Evolutionary conservation across 2,113 vertebrate genomes (phyloP), one percentile per base, ranked within the genome.

Genomic region (Nestor notabilis): DNA sequence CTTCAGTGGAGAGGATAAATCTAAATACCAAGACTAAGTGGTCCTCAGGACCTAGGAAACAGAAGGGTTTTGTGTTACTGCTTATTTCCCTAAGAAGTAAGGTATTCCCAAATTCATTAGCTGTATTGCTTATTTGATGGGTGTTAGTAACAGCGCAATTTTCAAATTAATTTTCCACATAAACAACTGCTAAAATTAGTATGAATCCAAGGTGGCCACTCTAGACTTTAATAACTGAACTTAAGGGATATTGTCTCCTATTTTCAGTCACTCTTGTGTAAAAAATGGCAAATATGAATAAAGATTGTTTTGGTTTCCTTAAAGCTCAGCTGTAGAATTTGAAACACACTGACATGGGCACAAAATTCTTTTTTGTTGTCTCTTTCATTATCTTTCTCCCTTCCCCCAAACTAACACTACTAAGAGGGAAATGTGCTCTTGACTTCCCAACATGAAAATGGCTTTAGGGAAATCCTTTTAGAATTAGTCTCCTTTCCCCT

Each of bases 401-500:
- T 29, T 70, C 37, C 74, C 56, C 21, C 50, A 81, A 64, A 23
- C 12, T 16, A 43, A 28, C 35, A 28, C 13, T 43, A 47, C 41
- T 69, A 72, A 89, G 75, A 87, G 86, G 63, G 80, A 91, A 76
- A 92, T 69, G 82, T 82, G 25, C 56, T 85, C 37, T 83, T 79
- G 25, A 91, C 9, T 77, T 95, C 35, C 44, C 41, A 78, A 55
- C 65, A 37, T 44, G 37, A 95, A 95, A 95, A 88, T 63, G 18
- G 41, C 65, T 64, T 84, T 83, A 83, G 72, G 64, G 47, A 91
- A 94, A 84, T 91, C 80, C 44, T 94, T 91, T 84, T 35, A 91
- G 65, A 79, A 43, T 89, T 87, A 78, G 47, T 70, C 47, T 90
- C 12, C 46, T 92, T 84, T 91, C 52, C 21, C 72, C 19, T 89